These are phyloP conservation scores for Ericerus pela DNA, from an alignment of 1,140 invertebrate genomes.

Conservation along the genomic window DNA sequence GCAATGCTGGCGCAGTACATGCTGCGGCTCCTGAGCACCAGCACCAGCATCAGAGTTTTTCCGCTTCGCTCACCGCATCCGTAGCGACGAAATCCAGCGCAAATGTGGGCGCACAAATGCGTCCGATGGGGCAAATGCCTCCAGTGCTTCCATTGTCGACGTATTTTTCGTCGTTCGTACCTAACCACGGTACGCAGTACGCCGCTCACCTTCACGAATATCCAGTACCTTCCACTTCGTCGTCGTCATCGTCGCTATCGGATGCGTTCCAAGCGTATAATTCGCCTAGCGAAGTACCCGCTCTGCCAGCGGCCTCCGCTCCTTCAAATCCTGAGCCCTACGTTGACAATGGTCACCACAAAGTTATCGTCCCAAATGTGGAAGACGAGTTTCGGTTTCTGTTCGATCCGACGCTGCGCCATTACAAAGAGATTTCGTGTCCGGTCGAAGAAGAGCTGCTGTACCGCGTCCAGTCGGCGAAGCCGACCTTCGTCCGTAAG, in stretches of 20 bases:
- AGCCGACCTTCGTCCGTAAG: background rate
- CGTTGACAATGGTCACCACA: constrained; percentile 27
- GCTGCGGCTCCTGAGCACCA: background rate
- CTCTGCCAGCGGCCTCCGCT: background rate
- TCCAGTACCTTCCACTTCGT: background rate
- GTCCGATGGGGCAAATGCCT: background rate
- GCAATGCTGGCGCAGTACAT: background rate
- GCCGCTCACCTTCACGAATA: background rate
- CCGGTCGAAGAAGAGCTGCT: background rate
- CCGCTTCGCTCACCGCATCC: background rate
- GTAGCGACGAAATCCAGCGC: background rate
- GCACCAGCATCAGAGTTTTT: background rate
- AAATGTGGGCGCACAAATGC: no score
- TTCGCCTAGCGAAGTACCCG: background rate
- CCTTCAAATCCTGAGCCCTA: background rate
- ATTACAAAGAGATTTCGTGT: background rate
- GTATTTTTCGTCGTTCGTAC: background rate
- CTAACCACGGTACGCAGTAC: background rate
- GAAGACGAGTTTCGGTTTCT: constrained; percentile 68
- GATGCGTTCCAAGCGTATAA: no score
- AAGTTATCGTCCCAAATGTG: constrained; percentile 71
- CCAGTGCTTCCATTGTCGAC: background rate
- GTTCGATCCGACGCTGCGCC: constrained; percentile 23
- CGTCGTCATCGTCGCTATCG: background rate
- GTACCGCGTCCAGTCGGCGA: background rate